Evolutionary conservation across 2,888 invertebrate species (phyloP).

Genomic region (Pristionchus exspectatus): DNA sequence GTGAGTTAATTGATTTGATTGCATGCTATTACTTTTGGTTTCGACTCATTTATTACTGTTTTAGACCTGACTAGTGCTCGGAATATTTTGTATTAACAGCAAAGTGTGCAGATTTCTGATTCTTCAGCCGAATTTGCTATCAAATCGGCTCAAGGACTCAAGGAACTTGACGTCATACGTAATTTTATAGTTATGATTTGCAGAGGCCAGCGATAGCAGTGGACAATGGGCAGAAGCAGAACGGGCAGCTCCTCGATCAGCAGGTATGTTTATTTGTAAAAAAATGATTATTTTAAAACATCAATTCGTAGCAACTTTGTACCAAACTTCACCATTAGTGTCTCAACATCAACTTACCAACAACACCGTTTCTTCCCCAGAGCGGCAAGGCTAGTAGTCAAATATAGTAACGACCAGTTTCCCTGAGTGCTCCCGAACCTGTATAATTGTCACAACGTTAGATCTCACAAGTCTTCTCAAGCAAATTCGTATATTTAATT

Average conservation of each 20-base stretch:
- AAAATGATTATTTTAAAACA: not conserved
- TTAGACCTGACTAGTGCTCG: not conserved
- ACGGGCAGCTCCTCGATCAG: conserved; percentile 44
- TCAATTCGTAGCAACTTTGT: not conserved
- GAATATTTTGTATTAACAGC: not conserved
- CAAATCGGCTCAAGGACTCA: not conserved
- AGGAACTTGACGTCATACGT: not conserved
- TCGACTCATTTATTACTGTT: not conserved
- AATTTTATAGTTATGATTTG: not conserved
- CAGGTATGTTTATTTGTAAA: conserved; percentile 2
- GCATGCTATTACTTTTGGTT: too few relatives aligned
- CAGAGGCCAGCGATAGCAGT: conserved; percentile 12
- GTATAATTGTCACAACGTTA: too few relatives aligned
- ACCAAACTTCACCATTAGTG: not conserved
- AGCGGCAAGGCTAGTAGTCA: not conserved
- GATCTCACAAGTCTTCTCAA: not conserved
- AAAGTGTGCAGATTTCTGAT: not conserved
- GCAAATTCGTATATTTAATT: not conserved
- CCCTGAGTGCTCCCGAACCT: too few relatives aligned
- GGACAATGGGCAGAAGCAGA: conserved; percentile 35
- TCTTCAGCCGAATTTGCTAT: not conserved
- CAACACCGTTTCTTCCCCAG: not conserved
- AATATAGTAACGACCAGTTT: too few relatives aligned
- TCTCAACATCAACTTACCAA: not conserved
- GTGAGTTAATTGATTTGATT: not conserved